Percentiles rank a stretch among this genome's conserved stretches.
phyloP scores from a whole-genome alignment of 1,140 invertebrate genomes.

The Eciton burchellii region DNA sequence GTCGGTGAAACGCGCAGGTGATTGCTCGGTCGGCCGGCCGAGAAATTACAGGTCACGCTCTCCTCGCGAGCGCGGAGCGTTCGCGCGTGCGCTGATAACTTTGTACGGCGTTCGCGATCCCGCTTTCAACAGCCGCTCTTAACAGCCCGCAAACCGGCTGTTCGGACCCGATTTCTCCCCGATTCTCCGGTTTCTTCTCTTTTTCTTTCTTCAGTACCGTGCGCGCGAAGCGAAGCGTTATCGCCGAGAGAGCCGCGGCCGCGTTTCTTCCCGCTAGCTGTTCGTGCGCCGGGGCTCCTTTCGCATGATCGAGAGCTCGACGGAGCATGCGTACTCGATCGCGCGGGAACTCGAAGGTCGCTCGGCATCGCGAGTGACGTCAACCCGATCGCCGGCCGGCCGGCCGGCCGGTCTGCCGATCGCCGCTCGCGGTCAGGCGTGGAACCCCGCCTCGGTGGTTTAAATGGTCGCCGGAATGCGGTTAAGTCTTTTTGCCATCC shows the following conservation, averaged over 20 bases:
- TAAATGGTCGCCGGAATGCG: constrained; percentile 81
- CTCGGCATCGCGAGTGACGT: constrained; percentile 69
- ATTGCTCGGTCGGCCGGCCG: neutral
- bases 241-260: too few relatives aligned
- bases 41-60: constrained; percentile 30
- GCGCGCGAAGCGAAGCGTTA: too few relatives aligned
- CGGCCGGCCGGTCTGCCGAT: constrained; percentile 47
- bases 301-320: constrained; percentile 55
- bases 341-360: constrained; percentile 82
- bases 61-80: too few relatives aligned
- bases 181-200: neutral
- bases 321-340: constrained; percentile 75
- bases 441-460: constrained; percentile 77
- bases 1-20: constrained; percentile 55
- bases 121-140: neutral
- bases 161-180: neutral
- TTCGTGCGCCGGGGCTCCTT: neutral
- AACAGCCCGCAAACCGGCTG: neutral
- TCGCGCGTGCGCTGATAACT: neutral
- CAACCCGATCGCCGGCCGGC: constrained; percentile 70
- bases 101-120: neutral
- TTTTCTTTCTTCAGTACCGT: too few relatives aligned
- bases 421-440: constrained; percentile 77
- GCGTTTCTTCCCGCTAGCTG: constrained; percentile 3
- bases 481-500: constrained; percentile 81